Base-by-base conservation (phyloP, 2,888 invertebrate genomes). In the Napeogenes sylphis region DNA sequence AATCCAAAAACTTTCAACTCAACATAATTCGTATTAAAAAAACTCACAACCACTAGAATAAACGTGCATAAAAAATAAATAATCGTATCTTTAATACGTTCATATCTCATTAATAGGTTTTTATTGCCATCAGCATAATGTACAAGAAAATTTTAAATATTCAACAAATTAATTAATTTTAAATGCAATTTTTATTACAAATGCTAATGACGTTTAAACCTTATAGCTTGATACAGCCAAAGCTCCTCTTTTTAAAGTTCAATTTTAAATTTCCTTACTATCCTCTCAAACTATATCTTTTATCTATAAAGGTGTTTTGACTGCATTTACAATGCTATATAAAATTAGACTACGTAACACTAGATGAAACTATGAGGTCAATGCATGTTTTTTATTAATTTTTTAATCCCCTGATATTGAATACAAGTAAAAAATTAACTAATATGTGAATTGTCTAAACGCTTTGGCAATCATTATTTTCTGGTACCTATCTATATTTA, bases 41-140 rank as follows among this genome's bases (percentile, higher is more conserved):
- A 51, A 51, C 30, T 80, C 81, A 81, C 80, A 81, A 81, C 80
- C 80, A 64, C 66, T 66, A 75, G 68, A 69, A 71, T 73, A 74
- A 77, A 79, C 75, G 75, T 74, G 38, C 61, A 46, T 69, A 68
- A 68, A 60, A 71, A 70, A 74, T 71, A 67, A 72, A 71, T 68
- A 70, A 72, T 71, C 59, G 42, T 61, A 55, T 62, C 61, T 59
- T 33, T 45, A 4, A 56, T 51, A 51, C 51, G 30, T 10, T 51
- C 30, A 51, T 10, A 10, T 42, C 42, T 8, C 12, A 42, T 42
- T 38, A 47, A 47, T 8, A 21, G 2, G 51, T 51, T 51, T 14
- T 3, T 51, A 12, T 51, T 51, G 51, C 51, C 51, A 30, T 51
- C 51, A 30, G 51, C 51, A 30, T 30, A 4, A 8, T 12, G 12